A percentile compares a stretch with the other conserved stretches of the same genome.
These are phyloP conservation scores for Mimas tiliae DNA, from an alignment of 2,888 invertebrate species.

Conservation along the genomic window DNA sequence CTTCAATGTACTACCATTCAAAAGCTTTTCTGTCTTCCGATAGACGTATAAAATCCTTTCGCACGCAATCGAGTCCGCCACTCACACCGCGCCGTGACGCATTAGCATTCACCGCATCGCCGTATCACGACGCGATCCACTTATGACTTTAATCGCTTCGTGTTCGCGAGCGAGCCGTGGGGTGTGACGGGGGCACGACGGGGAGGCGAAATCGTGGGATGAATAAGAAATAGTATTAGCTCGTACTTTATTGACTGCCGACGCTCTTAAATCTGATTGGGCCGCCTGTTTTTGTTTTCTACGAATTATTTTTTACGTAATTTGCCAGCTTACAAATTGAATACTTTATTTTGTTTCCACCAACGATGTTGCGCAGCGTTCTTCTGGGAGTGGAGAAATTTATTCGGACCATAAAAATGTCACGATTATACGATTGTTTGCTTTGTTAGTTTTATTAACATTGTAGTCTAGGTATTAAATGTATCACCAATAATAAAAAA, in stretches of 20 bases:
- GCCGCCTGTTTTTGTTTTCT: conserved; percentile 47
- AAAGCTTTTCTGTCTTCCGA: conserved; percentile 23
- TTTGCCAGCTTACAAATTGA: conserved; percentile 41
- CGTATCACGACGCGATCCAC: conserved; percentile 48
- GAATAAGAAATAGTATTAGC: conserved; percentile 51
- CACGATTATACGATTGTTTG: conserved; percentile 4
- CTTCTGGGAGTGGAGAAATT: conserved; percentile 13
- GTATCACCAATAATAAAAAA: neutral
- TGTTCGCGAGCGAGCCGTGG: conserved; percentile 32
- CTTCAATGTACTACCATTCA: conserved; percentile 20
- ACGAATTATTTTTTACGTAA: conserved; percentile 35
- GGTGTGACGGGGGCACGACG: conserved; percentile 21
- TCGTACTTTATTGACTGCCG: conserved; percentile 47
- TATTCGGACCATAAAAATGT: conserved; percentile 1
- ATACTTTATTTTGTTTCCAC: conserved; percentile 31
- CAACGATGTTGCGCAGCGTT: conserved; percentile 10
- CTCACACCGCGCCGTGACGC: conserved; percentile 39
- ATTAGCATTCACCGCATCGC: conserved; percentile 43
- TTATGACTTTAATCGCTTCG: conserved; percentile 54
- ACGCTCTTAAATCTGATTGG: conserved; percentile 58
- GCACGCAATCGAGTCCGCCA: conserved; percentile 31
- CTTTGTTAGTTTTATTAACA: conserved; percentile 2
- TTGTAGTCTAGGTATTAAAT: neutral
- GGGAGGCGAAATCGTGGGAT: conserved; percentile 40
- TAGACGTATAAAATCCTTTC: conserved; percentile 23